Conservation (phyloP, 2,113 vertebrate genomes). For the Nymphicus hollandicus region DNA sequence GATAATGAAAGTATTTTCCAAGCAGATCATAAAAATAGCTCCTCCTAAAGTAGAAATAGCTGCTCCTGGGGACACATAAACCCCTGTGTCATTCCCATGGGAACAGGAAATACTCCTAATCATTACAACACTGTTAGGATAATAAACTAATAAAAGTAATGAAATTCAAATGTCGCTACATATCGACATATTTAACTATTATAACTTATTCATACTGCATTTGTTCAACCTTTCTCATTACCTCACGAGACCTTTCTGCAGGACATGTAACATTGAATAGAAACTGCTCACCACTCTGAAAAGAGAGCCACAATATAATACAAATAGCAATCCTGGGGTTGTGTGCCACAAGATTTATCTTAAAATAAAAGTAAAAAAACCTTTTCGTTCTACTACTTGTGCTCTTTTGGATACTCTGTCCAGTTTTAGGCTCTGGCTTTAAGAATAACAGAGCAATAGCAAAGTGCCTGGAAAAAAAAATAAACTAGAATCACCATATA, state of each 20-base stretch:
- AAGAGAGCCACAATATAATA: not conserved
- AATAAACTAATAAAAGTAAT: not conserved
- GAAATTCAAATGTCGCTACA: not conserved
- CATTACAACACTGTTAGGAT: not conserved
- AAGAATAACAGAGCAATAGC: not conserved
- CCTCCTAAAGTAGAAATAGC: not conserved
- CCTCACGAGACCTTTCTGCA: not conserved
- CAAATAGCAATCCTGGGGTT: not conserved
- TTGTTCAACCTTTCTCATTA: not conserved
- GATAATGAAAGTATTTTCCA: not conserved
- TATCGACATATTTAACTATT: not conserved
- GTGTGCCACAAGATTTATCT: not conserved
- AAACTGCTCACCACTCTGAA: not conserved
- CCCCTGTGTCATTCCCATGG: not conserved
- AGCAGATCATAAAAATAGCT: not conserved
- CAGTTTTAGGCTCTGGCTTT: not conserved
- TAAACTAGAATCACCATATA: not conserved
- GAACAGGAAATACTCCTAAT: not conserved
- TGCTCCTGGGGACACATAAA: not conserved
- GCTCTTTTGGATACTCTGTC: not conserved
- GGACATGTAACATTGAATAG: not conserved
- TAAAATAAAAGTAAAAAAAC: not conserved
- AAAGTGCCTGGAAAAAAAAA: not conserved
- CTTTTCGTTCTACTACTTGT: not conserved
- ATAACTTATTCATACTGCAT: not conserved